Evolutionary conservation across 2,888 invertebrate species (phyloP).

Genomic region (Diarsia dahlii): DNA sequence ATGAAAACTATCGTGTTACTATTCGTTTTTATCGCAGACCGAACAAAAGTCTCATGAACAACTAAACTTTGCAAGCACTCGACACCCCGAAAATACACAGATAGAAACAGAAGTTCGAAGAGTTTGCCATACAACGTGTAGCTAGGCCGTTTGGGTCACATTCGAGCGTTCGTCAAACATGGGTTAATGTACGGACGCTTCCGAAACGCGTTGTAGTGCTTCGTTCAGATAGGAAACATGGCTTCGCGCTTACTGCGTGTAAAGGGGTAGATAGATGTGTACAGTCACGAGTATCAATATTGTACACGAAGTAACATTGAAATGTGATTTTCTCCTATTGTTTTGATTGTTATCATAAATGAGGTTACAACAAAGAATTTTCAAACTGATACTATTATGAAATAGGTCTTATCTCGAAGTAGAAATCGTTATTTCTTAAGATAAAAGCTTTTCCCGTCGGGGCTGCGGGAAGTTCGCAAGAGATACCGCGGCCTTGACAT

Average conservation of each 20-base stretch:
- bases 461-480: no score
- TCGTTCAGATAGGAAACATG: neutral
- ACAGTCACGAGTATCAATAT: no score
- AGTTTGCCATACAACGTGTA: neutral
- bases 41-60: neutral
- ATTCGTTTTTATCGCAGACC: neutral
- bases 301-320: no score
- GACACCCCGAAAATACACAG: neutral
- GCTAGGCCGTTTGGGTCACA: neutral
- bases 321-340: no score
- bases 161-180: slow-evolving; percentile 7
- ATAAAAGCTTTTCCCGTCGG: no score
- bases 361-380: no score
- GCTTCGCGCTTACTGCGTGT: neutral
- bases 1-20: neutral
- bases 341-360: no score
- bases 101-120: neutral
- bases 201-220: neutral
- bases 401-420: no score
- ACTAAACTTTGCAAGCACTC: neutral
- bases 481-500: no score
- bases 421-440: no score
- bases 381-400: no score
- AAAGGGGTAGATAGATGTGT: neutral
- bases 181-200: neutral